Percentiles rank a stretch among this genome's conserved stretches.
Conservation (phyloP, 1,140 invertebrate species). For the Hetaerina americana region DNA sequence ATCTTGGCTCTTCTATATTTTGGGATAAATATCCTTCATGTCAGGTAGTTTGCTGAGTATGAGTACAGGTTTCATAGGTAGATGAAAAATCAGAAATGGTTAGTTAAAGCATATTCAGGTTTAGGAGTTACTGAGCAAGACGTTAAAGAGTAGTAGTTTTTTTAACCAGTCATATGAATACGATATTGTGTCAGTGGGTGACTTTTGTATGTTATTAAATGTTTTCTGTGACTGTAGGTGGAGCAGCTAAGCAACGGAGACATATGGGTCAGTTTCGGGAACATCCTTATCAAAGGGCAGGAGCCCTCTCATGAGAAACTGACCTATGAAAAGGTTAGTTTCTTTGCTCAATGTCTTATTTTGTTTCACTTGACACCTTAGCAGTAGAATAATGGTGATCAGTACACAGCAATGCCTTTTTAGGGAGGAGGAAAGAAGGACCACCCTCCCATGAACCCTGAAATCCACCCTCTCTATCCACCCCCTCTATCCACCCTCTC, state of each 20-base stretch:
- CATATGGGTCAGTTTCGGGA: slow-evolving; percentile 73
- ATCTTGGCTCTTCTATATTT: too few relatives aligned
- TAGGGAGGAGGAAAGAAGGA: not conserved
- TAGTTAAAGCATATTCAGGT: not conserved
- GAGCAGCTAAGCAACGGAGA: slow-evolving; percentile 58
- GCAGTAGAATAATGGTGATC: not conserved
- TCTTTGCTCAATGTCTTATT: not conserved
- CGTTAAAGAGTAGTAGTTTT: not conserved
- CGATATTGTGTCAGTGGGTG: slow-evolving; percentile 1
- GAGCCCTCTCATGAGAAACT: slow-evolving; percentile 53
- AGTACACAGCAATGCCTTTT: not conserved
- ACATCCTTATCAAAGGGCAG: slow-evolving; percentile 86
- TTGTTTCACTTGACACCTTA: not conserved
- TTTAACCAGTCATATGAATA: not conserved
- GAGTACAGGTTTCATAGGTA: too few relatives aligned
- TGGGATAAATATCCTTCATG: too few relatives aligned
- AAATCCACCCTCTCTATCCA: too few relatives aligned
- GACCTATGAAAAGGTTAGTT: not conserved
- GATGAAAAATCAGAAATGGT: not conserved
- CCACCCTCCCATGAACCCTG: not conserved
- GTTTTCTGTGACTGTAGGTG: slow-evolving; percentile 49
- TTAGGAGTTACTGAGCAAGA: not conserved
- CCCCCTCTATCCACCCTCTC: too few relatives aligned
- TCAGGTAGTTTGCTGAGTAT: too few relatives aligned
- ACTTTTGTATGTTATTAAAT: slow-evolving; percentile 9